These are phyloP conservation scores for Drosophila persimilis DNA, from an alignment of 1,140 invertebrate genomes.

Conservation along the genomic window DNA sequence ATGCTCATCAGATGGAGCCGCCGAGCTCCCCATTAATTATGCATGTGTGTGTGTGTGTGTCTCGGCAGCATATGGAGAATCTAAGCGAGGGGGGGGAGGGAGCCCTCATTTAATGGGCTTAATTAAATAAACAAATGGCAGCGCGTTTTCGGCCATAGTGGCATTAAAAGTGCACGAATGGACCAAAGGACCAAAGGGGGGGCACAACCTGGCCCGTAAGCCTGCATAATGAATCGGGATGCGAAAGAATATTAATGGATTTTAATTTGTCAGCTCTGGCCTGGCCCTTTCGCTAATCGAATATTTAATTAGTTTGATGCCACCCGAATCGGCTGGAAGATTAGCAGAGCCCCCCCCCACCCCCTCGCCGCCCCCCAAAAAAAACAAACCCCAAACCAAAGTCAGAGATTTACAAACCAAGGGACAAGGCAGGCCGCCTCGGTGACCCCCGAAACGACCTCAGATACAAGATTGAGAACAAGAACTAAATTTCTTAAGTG, in stretches of 20 bases:
- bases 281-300: slow-evolving; percentile 53
- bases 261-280: slow-evolving; percentile 51
- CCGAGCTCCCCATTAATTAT: slow-evolving; percentile 71
- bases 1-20: slow-evolving; percentile 39
- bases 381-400: background rate
- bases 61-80: slow-evolving; percentile 23
- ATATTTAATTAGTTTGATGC: slow-evolving; percentile 78
- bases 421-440: background rate
- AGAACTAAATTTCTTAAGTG: slow-evolving; percentile 78
- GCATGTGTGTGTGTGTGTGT: slow-evolving; percentile 46
- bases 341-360: slow-evolving; percentile 9
- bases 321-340: slow-evolving; percentile 62
- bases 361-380: no score
- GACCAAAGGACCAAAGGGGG: background rate
- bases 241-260: slow-evolving; percentile 50
- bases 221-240: slow-evolving; percentile 35
- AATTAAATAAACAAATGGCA: slow-evolving; percentile 78
- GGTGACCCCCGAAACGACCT: slow-evolving; percentile 49
- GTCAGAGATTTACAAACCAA: slow-evolving; percentile 28
- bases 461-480: slow-evolving; percentile 76
- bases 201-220: background rate
- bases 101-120: slow-evolving; percentile 60
- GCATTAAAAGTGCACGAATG: slow-evolving; percentile 64
- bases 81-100: background rate
- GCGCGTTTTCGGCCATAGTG: slow-evolving; percentile 43